Evolutionary conservation across 2,888 invertebrate species (phyloP), one percentile per base, ranked within the genome.

Genomic region (Hyles lineata): DNA sequence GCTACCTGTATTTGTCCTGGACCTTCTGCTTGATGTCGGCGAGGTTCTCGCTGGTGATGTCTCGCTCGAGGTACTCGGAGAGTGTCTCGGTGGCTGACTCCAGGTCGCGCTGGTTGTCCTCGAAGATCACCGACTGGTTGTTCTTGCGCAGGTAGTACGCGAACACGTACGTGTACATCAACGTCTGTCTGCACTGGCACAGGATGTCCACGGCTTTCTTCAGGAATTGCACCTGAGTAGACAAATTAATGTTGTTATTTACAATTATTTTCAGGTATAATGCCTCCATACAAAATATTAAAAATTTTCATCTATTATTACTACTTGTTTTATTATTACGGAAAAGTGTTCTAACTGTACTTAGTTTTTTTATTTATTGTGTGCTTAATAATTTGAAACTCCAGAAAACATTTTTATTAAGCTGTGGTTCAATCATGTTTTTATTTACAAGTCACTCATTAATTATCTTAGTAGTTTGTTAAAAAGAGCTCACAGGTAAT

Each of bases 151-250:
- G 96, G 94, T 99, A 99, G 95, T 98, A 99, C 85, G 99, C 99
- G 96, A 99, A 99, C 82, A 99, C 99, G 92, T 99, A 99, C 70
- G 99, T 99, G 95, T 98, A 99, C 99, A 99, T 99, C 73, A 99
- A 96, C 23, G 99, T 99, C 93, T 99, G 99, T 80, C 99, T 96
- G 95, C 99, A 99, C 92, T 98, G 98, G 94, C 99, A 99, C 76
- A 99, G 95, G 90, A 98, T 99, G 95, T 99, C 99, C 86, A 99
- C 99, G 74, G 99, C 99, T 92, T 99, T 98, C 94, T 98, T 98
- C 85, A 99, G 95, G 95, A 99, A 99, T 96, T 99, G 99, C 76
- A 99, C 99, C 97, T 97, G 83, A 74, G 73, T 71, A 17, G 15
- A 55, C 25, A 52, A 43, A 19, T 35, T 29, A 55, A 15, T 69